A percentile compares a stretch with the other conserved stretches of the same genome.
Evolutionary conservation across 2,888 invertebrate species (phyloP).

Genomic region (Parelbella ahira): DNA sequence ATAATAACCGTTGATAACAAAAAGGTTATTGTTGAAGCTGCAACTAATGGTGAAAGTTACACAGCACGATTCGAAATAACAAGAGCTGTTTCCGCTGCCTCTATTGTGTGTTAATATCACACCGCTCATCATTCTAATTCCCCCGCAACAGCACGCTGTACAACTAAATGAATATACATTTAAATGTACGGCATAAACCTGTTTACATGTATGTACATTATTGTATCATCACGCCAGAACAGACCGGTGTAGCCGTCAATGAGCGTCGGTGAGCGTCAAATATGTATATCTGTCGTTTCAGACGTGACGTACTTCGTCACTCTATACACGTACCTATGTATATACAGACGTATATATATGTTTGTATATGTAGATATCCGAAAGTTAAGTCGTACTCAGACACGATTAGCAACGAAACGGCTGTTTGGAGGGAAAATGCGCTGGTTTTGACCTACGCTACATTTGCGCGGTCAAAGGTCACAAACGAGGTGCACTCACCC

Average conservation of each 20-base stretch:
- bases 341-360: no score
- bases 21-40: conserved; percentile 19
- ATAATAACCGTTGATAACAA: conserved; percentile 6
- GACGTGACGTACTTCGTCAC: no score
- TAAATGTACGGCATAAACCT: conserved; percentile 2
- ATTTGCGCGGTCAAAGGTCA: conserved; percentile 15
- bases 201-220: conserved; percentile 4
- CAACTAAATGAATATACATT: conserved; percentile 19
- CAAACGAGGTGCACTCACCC: conserved; percentile 18
- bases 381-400: conserved; percentile 6
- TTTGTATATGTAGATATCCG: neutral
- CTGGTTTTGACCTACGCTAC: conserved; percentile 1
- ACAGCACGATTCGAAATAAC: conserved; percentile 51
- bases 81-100: conserved; percentile 51
- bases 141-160: conserved; percentile 6
- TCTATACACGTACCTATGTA: no score
- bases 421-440: conserved; percentile 7
- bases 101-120: conserved; percentile 68
- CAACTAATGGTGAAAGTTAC: conserved; percentile 38
- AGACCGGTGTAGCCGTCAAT: no score
- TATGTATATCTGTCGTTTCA: no score
- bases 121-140: conserved; percentile 30
- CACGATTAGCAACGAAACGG: conserved; percentile 5
- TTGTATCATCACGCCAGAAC: no score
- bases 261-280: no score